Conservation (phyloP, 2,797 vertebrate genomes). For the Melopsittacus undulatus region DNA sequence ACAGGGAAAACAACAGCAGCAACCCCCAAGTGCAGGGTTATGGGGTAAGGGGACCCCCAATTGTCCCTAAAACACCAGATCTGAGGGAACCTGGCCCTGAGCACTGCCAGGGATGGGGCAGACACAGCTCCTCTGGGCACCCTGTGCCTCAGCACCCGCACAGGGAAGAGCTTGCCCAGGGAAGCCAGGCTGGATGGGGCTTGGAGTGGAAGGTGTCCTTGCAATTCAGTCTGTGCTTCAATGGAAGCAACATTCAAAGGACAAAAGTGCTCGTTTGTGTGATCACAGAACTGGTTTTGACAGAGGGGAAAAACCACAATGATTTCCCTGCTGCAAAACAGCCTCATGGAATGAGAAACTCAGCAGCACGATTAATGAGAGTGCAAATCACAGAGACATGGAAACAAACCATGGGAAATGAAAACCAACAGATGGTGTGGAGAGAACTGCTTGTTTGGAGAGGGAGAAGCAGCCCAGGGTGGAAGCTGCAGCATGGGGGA, state of each 20-base stretch:
- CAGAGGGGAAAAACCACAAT: neutral
- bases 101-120: neutral
- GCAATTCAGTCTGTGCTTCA: neutral
- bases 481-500: neutral
- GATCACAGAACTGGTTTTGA: neutral
- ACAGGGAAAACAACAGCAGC: neutral
- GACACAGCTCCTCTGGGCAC: too few species aligned
- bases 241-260: neutral
- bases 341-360: neutral
- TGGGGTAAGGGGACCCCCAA: neutral
- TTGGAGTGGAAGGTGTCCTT: neutral
- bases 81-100: neutral
- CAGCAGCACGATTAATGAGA: neutral
- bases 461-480: neutral
- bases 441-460: neutral
- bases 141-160: too few species aligned
- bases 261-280: neutral
- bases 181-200: neutral
- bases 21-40: rapidly evolving
- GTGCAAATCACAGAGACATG: neutral
- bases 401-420: neutral
- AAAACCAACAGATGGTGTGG: slow-evolving; percentile 32
- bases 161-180: neutral
- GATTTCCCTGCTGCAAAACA: neutral
- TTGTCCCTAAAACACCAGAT: neutral